Evolutionary conservation across 2,888 invertebrate genomes (phyloP), one percentile per base, ranked within the genome.

Genomic region (Creontiades dilutus): DNA sequence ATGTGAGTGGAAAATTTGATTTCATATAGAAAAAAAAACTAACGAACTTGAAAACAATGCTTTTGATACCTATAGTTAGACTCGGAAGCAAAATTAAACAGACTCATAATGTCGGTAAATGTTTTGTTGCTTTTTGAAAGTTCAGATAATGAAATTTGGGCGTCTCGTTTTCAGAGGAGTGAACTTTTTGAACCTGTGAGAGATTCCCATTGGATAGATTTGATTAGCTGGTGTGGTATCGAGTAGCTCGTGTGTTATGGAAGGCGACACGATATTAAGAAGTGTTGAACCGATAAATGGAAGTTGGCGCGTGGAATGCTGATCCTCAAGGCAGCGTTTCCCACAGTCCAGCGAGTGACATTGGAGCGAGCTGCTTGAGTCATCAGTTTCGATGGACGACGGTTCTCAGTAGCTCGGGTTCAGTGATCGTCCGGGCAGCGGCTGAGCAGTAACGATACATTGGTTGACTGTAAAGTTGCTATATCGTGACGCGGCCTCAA

Each of bases 291-390:
- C 68, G 19, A 68, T 68, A 12, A 23, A 23, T 23, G 2, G 68
- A 12, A 19, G 52, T 14, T 52, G 52, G 52, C 68, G 23, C 19
- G 68, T 27, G 27, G 68, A 57, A 57, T 57, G 57, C 57, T 57
- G n/a, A 16, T 57, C 14, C n/a, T n/a, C n/a, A 57, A 16, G 5
- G n/a, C n/a, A 57, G 57, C 57, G 23, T 68, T 68, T 68, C 68
- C 68, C 68, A 68, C 68, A 19, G 68, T 23, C n/a, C n/a, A 14
- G 57, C 0, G 23, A 23, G 19, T 68, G 27, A 68, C 68, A 27
- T 68, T 68, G 23, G 68, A 9, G 11, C 27, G 68, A 68, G 68
- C 19, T 68, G 68, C 11, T n/a, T 68, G 68, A 68, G 68, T 68
- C 68, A 68, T 19, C 68, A 23, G 68, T 23, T 16, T 57, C 57